Evolutionary conservation across 1,140 invertebrate species (phyloP).

Genomic region (Cylas formicarius): DNA sequence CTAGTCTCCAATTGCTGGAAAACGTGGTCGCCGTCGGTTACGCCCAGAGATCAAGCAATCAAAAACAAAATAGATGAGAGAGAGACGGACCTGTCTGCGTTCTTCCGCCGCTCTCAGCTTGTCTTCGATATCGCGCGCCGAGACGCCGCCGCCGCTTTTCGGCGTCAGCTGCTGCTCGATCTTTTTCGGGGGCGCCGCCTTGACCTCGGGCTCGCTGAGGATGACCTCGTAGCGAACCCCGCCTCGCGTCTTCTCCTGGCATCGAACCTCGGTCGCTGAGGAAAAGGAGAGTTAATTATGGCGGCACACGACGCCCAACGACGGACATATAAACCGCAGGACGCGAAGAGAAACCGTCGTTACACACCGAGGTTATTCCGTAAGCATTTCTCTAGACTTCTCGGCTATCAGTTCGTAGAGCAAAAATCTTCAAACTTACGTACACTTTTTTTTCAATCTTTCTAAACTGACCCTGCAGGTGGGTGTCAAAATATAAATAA

Average conservation of each 20-base stretch:
- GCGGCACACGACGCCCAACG: background rate
- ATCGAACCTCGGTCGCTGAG: slow-evolving; percentile 78
- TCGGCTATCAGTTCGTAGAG: too few species aligned
- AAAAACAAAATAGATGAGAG: slow-evolving; percentile 5
- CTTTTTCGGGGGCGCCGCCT: slow-evolving; percentile 63
- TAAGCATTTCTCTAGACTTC: too few species aligned
- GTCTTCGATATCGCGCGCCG: slow-evolving; percentile 78
- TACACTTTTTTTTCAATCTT: too few species aligned
- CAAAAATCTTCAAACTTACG: too few species aligned
- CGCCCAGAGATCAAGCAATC: too few species aligned
- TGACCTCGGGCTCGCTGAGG: slow-evolving; percentile 76
- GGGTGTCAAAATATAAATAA: too few species aligned
- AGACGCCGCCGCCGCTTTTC: slow-evolving; percentile 51
- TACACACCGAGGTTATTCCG: too few species aligned
- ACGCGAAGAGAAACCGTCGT: background rate
- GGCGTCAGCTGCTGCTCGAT: slow-evolving; percentile 60
- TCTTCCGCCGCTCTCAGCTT: slow-evolving; percentile 88
- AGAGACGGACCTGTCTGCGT: slow-evolving; percentile 63
- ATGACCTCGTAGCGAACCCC: slow-evolving; percentile 91
- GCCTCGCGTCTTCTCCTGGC: slow-evolving; percentile 81
- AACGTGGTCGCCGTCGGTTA: too few species aligned
- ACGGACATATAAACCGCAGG: background rate
- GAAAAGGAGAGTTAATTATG: slow-evolving; percentile 12
- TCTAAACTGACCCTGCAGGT: too few species aligned
- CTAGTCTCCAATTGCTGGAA: slow-evolving; percentile 74